Conservation (phyloP, 1,140 invertebrate genomes). For the Metaphire vulgaris region DNA sequence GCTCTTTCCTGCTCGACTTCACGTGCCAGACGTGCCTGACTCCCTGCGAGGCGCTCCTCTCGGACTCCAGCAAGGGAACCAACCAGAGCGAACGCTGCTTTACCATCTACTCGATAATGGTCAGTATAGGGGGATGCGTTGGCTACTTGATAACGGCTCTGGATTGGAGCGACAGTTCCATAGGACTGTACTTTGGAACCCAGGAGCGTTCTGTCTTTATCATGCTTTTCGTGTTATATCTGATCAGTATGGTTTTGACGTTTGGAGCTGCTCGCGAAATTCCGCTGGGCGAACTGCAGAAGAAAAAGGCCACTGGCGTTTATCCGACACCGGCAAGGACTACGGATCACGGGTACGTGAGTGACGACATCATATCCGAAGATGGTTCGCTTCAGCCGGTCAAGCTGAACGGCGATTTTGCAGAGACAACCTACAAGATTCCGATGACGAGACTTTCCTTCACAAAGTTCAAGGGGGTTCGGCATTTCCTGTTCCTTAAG, state of each 20-base stretch:
- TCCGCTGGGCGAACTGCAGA: constrained; percentile 8
- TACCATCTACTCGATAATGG: constrained; percentile 54
- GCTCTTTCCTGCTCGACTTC: constrained; percentile 54
- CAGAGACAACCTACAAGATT: not conserved
- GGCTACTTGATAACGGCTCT: constrained; percentile 55
- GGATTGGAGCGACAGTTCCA: constrained; percentile 49
- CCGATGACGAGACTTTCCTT: constrained; percentile 12
- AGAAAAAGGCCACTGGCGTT: not conserved
- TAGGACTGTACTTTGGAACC: constrained; percentile 43
- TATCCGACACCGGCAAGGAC: not conserved
- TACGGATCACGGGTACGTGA: not conserved
- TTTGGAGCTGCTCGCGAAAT: constrained; percentile 39
- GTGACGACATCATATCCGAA: not conserved
- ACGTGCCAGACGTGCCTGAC: constrained; percentile 54
- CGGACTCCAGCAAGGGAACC: constrained; percentile 47
- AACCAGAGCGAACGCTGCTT: constrained; percentile 49
- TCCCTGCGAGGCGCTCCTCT: constrained; percentile 54
- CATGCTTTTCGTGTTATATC: constrained; percentile 43
- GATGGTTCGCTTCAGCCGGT: not conserved
- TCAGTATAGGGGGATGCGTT: constrained; percentile 53
- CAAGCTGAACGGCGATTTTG: not conserved
- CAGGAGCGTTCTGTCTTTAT: constrained; percentile 49
- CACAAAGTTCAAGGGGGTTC: constrained; percentile 9
- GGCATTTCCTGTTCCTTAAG: constrained; percentile 6
- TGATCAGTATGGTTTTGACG: constrained; percentile 39